Percentiles rank a stretch among this genome's conserved stretches.
These are phyloP conservation scores for Bolinopsis microptera DNA, from an alignment of 37 sponge, comb jelly and placozoan genomes.

Conservation along the genomic window DNA sequence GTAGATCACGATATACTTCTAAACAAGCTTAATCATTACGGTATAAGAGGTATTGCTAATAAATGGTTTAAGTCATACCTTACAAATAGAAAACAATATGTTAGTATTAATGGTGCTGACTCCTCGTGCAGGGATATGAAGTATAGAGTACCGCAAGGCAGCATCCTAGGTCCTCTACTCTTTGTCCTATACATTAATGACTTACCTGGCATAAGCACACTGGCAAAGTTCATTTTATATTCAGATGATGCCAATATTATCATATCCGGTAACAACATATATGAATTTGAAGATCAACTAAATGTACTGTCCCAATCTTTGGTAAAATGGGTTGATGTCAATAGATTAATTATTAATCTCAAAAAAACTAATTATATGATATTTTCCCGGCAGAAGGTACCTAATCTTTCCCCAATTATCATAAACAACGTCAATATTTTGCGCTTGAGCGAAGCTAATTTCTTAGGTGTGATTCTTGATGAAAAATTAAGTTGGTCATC, in stretches of 20 bases:
- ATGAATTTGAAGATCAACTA: not conserved
- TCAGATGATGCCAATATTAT: slow-evolving; percentile 14
- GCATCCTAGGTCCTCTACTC: not conserved
- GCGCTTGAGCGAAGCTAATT: not conserved
- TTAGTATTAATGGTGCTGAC: not conserved
- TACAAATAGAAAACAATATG: not conserved
- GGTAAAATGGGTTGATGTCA: not conserved
- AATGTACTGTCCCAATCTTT: not conserved
- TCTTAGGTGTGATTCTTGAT: not conserved
- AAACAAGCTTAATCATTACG: slow-evolving; percentile 15
- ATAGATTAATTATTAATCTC: not conserved
- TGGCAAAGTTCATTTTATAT: slow-evolving; percentile 14
- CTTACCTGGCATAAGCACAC: not conserved
- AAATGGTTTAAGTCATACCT: not conserved
- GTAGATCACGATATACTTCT: slow-evolving; percentile 12
- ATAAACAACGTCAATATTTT: not conserved
- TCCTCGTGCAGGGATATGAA: not conserved
- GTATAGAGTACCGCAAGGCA: slow-evolving; percentile 8
- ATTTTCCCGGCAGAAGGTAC: too few relatives aligned
- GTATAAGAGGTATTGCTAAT: slow-evolving; percentile 2
- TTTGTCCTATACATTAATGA: slow-evolving; percentile 33
- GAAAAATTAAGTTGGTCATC: not conserved
- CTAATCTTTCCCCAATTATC: too few relatives aligned
- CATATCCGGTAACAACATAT: not conserved
- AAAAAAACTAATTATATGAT: not conserved